phyloP scores from a whole-genome alignment of 2,888 invertebrate genomes.

The Pheosia tremula region DNA sequence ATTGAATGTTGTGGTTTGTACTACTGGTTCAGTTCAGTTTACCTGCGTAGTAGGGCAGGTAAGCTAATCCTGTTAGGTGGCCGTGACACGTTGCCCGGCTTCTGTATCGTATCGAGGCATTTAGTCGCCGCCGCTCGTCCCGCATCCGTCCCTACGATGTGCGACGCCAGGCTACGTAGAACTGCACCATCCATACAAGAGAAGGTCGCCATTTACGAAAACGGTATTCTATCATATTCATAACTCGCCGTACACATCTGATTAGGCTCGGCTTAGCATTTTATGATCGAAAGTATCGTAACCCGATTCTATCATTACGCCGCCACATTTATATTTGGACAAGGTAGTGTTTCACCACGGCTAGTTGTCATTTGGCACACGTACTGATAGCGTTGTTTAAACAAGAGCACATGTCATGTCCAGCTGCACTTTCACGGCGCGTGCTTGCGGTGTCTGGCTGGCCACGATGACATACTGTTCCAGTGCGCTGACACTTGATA shows the following conservation, averaged over 20 bases:
- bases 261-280: slow-evolving; percentile 46
- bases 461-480: slow-evolving; percentile 67
- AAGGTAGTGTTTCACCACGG: slow-evolving; percentile 65
- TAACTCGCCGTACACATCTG: slow-evolving; percentile 47
- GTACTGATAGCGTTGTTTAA: slow-evolving; percentile 62
- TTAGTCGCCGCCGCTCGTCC: slow-evolving; percentile 60
- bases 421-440: slow-evolving; percentile 70
- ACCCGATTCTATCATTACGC: slow-evolving; percentile 47
- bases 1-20: slow-evolving; percentile 56
- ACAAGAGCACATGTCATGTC: slow-evolving; percentile 69
- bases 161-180: slow-evolving; percentile 73
- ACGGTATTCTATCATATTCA: slow-evolving; percentile 71
- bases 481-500: slow-evolving; percentile 49
- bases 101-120: slow-evolving; percentile 67
- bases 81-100: slow-evolving; percentile 82
- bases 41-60: slow-evolving; percentile 80
- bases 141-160: slow-evolving; percentile 74
- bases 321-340: slow-evolving; percentile 48
- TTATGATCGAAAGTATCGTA: slow-evolving; percentile 70
- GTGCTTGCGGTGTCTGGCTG: slow-evolving; percentile 70
- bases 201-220: slow-evolving; percentile 81
- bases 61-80: slow-evolving; percentile 82
- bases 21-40: slow-evolving; percentile 64
- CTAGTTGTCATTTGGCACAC: slow-evolving; percentile 77
- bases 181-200: slow-evolving; percentile 78